Evolutionary conservation across 2,888 invertebrate genomes (phyloP).

Genomic region (Aporophyla nigra): DNA sequence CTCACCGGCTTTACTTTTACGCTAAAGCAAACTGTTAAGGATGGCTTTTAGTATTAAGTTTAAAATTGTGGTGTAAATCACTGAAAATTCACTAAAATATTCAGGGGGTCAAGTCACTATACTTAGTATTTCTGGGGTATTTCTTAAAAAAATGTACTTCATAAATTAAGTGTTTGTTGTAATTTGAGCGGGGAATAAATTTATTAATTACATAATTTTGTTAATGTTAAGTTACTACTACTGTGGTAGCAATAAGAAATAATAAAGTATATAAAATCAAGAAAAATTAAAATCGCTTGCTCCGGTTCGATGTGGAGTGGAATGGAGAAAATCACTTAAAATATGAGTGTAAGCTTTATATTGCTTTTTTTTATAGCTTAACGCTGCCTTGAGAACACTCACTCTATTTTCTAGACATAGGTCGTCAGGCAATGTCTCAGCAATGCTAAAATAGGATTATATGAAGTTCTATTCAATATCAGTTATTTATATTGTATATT

Average conservation of each 20-base stretch:
- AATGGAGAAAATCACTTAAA: neutral
- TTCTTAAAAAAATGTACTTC: neutral
- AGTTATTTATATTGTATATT: neutral
- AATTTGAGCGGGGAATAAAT: neutral
- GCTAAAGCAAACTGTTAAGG: neutral
- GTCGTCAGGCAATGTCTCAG: neutral
- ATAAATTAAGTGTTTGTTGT: neutral
- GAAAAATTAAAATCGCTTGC: neutral
- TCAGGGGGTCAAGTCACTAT: neutral
- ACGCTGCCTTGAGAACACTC: neutral
- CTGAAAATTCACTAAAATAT: neutral
- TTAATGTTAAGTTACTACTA: neutral
- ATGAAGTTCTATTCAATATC: neutral
- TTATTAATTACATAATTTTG: neutral
- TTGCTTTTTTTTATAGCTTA: too few relatives aligned
- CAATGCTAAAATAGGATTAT: neutral
- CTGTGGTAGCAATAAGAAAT: neutral
- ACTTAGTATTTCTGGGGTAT: too few relatives aligned
- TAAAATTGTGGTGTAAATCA: neutral
- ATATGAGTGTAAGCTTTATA: neutral
- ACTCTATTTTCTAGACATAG: neutral
- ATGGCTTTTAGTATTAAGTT: neutral
- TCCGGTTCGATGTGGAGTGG: neutral
- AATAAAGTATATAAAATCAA: neutral
- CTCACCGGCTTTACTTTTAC: neutral